Evolutionary conservation across 1,140 invertebrate genomes (phyloP).

Genomic region (Platyscapa corneri): DNA sequence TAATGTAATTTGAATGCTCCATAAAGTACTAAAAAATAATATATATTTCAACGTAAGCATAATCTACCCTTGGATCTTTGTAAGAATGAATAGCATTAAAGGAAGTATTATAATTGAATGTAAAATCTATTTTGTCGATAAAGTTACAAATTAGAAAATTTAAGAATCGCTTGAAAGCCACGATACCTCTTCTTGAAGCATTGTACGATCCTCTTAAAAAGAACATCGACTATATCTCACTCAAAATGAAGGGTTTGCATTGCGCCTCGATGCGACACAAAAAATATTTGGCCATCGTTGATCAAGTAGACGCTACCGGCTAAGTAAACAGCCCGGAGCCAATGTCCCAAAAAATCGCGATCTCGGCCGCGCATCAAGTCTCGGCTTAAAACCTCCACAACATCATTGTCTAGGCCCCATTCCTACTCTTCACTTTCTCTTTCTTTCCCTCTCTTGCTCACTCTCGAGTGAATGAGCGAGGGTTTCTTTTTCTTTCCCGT

Average conservation of each 20-base stretch:
- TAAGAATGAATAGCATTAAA: too few species aligned
- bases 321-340: conserved; percentile 26
- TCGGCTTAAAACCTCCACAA: neutral
- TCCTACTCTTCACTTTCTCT: neutral
- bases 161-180: too few species aligned
- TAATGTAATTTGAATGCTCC: too few species aligned
- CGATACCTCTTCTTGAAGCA: too few species aligned
- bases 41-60: too few species aligned
- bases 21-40: too few species aligned
- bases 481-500: neutral
- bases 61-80: too few species aligned
- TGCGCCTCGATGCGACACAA: neutral
- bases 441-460: neutral
- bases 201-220: neutral
- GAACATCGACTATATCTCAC: neutral
- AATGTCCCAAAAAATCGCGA: conserved; percentile 37
- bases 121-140: neutral
- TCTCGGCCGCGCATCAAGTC: conserved; percentile 14
- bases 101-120: too few species aligned
- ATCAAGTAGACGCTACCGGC: neutral
- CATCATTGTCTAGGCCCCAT: conserved; percentile 6
- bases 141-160: too few species aligned
- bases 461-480: conserved; percentile 6
- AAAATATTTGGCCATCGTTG: neutral
- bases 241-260: conserved; percentile 23